phyloP scores from a whole-genome alignment of 2,113 vertebrate species.

The Eptatretus burgeri region DNA sequence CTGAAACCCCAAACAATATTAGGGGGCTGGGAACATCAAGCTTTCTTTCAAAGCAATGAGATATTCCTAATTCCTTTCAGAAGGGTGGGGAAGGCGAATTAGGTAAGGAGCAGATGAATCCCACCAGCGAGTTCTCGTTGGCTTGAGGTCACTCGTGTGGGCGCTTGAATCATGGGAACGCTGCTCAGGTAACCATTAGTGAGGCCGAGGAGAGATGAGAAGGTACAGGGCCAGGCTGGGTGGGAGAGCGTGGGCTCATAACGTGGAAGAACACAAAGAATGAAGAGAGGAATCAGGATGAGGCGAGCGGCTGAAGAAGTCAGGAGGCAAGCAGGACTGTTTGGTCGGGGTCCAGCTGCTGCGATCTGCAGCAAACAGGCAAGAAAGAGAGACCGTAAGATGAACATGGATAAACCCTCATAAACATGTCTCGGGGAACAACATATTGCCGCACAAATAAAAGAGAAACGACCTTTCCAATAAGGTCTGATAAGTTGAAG shows the following conservation, averaged over 20 bases:
- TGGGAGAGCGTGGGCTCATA: slow-evolving; percentile 39
- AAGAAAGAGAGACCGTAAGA: too few species aligned
- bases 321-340: slow-evolving; percentile 53
- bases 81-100: background rate
- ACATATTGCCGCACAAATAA: too few species aligned
- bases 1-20: background rate
- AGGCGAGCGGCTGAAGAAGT: slow-evolving; percentile 51
- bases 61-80: fast-evolving
- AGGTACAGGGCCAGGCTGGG: slow-evolving; percentile 78
- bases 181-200: slow-evolving; percentile 87
- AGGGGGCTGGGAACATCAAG: background rate
- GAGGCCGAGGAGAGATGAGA: slow-evolving; percentile 86
- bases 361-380: slow-evolving; percentile 29
- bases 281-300: slow-evolving; percentile 81
- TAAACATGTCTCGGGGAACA: too few species aligned
- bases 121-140: slow-evolving; percentile 79
- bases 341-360: slow-evolving; percentile 61
- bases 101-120: background rate
- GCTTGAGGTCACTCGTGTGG: slow-evolving; percentile 51
- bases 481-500: slow-evolving; percentile 90
- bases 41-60: background rate
- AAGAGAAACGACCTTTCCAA: slow-evolving; percentile 42
- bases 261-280: slow-evolving; percentile 65
- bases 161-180: slow-evolving; percentile 82
- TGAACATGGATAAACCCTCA: too few species aligned